Evolutionary conservation across 2,888 invertebrate species (phyloP), one percentile per base, ranked within the genome.

Genomic region (Rhingia campestris): DNA sequence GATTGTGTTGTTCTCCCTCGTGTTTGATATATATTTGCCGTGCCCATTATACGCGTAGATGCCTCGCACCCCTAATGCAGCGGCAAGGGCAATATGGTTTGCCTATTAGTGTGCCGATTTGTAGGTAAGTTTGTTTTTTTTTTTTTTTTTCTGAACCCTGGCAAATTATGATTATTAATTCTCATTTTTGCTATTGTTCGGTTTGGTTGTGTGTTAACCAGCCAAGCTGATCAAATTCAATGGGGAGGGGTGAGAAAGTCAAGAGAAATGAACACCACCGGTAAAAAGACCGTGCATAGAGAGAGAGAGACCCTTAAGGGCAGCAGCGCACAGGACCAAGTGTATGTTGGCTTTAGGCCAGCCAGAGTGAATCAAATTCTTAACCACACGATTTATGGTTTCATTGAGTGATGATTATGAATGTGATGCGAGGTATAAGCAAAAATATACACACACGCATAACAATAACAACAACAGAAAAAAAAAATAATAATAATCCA

Each of bases 101-200:
- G 56, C 66, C 81, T 61, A 82, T 82, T 82, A 82, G 72, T 73
- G 53, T 47, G 54, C 61, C 77, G 77, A 77, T 72, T 82, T 67
- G 49, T 77, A 63, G 66, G 56, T 64, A 72, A 53, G 22, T 22
- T 22, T 22, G 1, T 22, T 22, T 22, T 22, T 22, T 22, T 22
- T 22, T 22, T 22, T 22, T 22, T 47, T 53, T 56, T 79, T 63
- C 56, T 73, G 61, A 73, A 67, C 82, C 82, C 73, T 69, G 73
- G n/a, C 72, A 41, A 63, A 79, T 82, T 82, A 82, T 82, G 79
- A 82, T 82, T 82, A 82, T 82, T 82, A 82, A 82, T 73, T 73
- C 53, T 37, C 56, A 79, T 77, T 77, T 72, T 72, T 77, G 30
- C 35, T 37, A 66, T 81, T 81, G 77, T 81, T 80, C 41, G 63